These are phyloP conservation scores for Apotomis capreana DNA, from an alignment of 2,888 invertebrate genomes.

Conservation along the genomic window DNA sequence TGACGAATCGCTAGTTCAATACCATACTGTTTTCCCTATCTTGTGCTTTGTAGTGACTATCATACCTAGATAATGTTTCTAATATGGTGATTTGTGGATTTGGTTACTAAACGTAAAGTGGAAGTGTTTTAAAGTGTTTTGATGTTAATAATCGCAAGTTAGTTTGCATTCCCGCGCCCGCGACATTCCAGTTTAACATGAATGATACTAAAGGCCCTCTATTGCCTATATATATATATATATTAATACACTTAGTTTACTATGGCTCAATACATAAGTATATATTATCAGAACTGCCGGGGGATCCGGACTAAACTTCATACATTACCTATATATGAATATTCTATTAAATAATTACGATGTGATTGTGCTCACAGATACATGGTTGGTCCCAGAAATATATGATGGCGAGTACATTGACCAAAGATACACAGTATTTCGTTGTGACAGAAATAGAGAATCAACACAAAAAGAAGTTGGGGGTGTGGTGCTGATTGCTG, in stretches of 20 bases:
- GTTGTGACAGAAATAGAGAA: background rate
- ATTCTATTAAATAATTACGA: background rate
- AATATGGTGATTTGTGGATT: no score
- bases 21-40: no score
- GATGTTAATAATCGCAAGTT: no score
- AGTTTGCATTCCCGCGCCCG: no score
- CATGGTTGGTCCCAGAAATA: background rate
- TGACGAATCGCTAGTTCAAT: no score
- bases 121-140: no score
- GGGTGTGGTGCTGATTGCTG: background rate
- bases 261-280: background rate
- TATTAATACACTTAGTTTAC: background rate
- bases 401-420: background rate
- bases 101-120: no score
- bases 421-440: background rate
- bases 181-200: no score
- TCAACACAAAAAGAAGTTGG: background rate
- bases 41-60: no score
- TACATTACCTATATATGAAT: background rate
- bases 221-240: no score
- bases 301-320: background rate
- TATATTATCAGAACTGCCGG: background rate
- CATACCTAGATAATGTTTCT: no score
- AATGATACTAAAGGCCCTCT: no score
- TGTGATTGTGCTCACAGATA: background rate